Conservation (phyloP, 2,797 vertebrate genomes). For the Rhinatrema bivittatum region DNA sequence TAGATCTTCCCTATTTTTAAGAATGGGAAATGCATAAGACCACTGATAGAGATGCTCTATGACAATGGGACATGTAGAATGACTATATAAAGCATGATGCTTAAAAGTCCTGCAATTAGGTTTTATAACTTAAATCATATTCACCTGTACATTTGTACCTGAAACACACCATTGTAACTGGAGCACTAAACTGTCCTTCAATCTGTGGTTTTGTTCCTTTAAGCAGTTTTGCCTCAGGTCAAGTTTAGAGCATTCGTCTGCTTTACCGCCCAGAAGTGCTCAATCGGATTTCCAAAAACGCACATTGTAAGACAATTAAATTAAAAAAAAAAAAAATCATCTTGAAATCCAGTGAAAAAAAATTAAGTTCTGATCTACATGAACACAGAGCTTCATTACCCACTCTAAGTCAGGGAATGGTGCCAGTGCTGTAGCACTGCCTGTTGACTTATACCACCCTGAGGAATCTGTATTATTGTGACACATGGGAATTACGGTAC, state of each 20-base stretch:
- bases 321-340: conserved; percentile 12
- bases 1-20: no score
- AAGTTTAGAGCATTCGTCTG: background rate
- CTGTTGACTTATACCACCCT: conserved; percentile 21
- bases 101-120: no score
- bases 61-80: no score
- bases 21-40: no score
- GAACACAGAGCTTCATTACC: conserved; percentile 15
- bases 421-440: conserved; percentile 38
- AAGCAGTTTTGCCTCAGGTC: conserved; percentile 9
- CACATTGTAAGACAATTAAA: conserved; percentile 17
- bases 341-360: conserved; percentile 22
- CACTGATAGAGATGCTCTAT: no score
- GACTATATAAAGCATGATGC: no score
- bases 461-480: conserved; percentile 15
- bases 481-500: conserved; percentile 24
- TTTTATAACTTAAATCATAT: no score
- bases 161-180: no score
- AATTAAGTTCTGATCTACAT: conserved; percentile 20
- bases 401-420: background rate
- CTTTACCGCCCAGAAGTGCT: no score
- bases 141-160: no score
- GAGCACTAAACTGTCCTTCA: no score
- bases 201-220: conserved; percentile 4
- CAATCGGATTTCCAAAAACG: no score